Conservation (phyloP, 2,113 vertebrate genomes). For the Origma solitaria region DNA sequence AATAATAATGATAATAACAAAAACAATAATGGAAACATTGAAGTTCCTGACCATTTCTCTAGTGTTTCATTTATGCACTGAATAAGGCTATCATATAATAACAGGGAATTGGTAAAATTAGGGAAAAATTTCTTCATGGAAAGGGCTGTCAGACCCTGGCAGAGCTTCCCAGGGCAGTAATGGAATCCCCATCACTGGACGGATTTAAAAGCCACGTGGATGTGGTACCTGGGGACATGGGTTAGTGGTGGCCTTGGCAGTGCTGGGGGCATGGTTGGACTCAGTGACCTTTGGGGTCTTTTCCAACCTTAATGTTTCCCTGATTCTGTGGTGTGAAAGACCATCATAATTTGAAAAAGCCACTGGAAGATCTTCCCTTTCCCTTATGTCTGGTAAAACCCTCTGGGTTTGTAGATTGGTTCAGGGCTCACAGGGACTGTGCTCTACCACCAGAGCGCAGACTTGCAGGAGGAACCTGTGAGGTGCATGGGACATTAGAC, state of each 20-base stretch:
- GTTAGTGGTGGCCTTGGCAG: background rate
- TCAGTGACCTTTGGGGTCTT: background rate
- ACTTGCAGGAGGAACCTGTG: fast-evolving
- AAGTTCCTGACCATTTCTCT: background rate
- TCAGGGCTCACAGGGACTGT: background rate
- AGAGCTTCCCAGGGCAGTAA: background rate
- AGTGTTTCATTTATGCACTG: background rate
- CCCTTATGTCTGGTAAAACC: fast-evolving
- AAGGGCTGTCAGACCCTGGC: background rate
- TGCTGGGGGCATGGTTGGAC: background rate
- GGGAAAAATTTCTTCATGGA: background rate
- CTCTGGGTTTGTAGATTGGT: background rate
- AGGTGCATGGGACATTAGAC: background rate
- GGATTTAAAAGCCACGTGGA: background rate
- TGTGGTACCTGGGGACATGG: background rate
- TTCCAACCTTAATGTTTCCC: background rate
- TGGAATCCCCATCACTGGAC: background rate
- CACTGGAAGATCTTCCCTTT: background rate
- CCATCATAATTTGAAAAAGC: background rate
- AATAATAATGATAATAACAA: background rate
- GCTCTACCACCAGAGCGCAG: background rate
- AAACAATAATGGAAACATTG: background rate
- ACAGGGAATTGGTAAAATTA: background rate
- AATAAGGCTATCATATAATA: background rate
- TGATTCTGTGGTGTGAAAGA: background rate